These are phyloP conservation scores for Vimba vimba DNA, from an alignment of 2,113 vertebrate species.

Conservation along the genomic window DNA sequence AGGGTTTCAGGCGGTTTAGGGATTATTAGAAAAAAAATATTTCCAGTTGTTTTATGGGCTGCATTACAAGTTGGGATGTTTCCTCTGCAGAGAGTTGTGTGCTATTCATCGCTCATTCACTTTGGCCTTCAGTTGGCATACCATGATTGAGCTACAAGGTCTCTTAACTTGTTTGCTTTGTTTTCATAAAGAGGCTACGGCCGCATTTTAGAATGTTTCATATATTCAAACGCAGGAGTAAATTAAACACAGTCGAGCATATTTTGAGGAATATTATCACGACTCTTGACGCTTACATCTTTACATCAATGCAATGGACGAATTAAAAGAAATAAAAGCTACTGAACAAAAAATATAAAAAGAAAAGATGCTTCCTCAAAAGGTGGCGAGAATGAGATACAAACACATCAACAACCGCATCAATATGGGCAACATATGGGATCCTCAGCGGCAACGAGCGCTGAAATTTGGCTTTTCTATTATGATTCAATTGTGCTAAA, in stretches of 20 bases:
- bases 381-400: constrained; percentile 5
- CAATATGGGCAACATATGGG: constrained; percentile 58
- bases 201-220: not conserved
- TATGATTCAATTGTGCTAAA: constrained; percentile 69
- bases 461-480: constrained; percentile 60
- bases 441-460: constrained; percentile 51
- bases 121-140: constrained; percentile 29
- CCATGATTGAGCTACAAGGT: constrained; percentile 11
- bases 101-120: constrained; percentile 8
- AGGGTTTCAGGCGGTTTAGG: constrained; percentile 14
- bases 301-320: not conserved
- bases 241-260: not conserved
- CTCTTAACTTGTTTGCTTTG: not conserved
- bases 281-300: not conserved
- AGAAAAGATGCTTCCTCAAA: constrained; percentile 10
- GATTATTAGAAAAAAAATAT: not conserved
- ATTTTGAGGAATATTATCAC: not conserved
- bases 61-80: constrained; percentile 6
- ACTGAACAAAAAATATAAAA: not conserved
- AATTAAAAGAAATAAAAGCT: constrained; percentile 17
- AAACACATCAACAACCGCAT: constrained; percentile 49
- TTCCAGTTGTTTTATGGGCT: not conserved
- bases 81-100: not conserved
- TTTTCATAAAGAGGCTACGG: constrained; percentile 10
- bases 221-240: not conserved